Evolutionary conservation across 2,888 invertebrate genomes (phyloP).

Genomic region (Dynastes grantii): DNA sequence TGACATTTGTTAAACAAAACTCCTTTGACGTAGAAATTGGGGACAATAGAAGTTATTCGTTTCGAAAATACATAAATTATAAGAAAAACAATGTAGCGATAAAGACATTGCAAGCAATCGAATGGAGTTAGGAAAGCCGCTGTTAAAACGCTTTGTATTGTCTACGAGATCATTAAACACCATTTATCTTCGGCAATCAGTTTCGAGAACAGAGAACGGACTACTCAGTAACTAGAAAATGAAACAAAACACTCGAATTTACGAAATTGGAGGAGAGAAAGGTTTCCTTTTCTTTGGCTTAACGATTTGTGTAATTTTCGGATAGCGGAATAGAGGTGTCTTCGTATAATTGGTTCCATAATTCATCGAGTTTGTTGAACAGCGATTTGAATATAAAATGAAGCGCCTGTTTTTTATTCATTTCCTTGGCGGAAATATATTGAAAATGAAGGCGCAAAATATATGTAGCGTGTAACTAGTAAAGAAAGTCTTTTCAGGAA

Average conservation of each 20-base stretch:
- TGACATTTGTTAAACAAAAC: constrained; percentile 21
- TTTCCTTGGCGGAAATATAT: constrained; percentile 8
- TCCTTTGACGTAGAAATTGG: neutral
- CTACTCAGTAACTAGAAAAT: constrained; percentile 32
- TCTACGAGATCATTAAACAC: constrained; percentile 43
- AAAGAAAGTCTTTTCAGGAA: neutral
- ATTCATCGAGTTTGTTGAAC: constrained; percentile 28
- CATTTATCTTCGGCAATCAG: constrained; percentile 46
- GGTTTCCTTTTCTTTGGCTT: constrained; percentile 27
- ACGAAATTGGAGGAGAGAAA: constrained; percentile 35
- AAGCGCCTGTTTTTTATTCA: constrained; percentile 32
- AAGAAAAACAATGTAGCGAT: constrained; percentile 39
- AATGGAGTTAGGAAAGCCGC: constrained; percentile 35
- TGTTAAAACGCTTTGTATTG: constrained; percentile 44
- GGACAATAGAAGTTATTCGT: constrained; percentile 25
- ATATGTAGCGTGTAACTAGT: constrained; percentile 21
- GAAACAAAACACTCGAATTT: constrained; percentile 42
- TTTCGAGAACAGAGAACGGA: constrained; percentile 37
- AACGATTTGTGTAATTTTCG: constrained; percentile 46
- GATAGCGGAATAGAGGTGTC: constrained; percentile 33
- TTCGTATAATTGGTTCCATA: constrained; percentile 37
- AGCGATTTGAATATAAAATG: constrained; percentile 40
- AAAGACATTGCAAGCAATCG: constrained; percentile 34
- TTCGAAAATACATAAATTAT: constrained; percentile 45
- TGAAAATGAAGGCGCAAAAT: constrained; percentile 32